Evolutionary conservation across 2,113 vertebrate species (phyloP).

Genomic region (Tamias sibiricus): DNA sequence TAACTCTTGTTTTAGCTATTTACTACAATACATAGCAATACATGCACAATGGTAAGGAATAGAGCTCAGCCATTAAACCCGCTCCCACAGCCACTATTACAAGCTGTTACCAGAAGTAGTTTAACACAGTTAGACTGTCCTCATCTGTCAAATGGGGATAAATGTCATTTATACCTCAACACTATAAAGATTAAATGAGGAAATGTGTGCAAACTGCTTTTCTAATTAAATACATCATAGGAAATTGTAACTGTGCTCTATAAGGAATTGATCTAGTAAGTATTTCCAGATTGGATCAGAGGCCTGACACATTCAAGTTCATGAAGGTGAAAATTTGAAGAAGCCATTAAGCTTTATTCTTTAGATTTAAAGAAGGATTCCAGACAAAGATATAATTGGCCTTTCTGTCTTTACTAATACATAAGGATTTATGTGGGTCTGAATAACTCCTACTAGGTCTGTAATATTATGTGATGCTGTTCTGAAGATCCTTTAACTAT

Average conservation of each 20-base stretch:
- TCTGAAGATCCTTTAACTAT: neutral
- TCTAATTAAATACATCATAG: neutral
- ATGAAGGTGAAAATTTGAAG: constrained; percentile 47
- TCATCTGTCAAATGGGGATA: neutral
- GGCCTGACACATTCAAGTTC: constrained; percentile 16
- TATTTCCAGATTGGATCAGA: neutral
- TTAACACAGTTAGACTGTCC: neutral
- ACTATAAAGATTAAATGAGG: neutral
- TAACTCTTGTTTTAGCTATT: neutral
- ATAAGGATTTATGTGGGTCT: neutral
- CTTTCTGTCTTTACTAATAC: neutral
- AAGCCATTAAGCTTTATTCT: neutral
- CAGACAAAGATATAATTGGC: neutral
- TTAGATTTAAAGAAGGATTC: constrained; percentile 10
- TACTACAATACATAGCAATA: neutral
- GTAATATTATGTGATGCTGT: neutral
- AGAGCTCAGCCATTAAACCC: neutral
- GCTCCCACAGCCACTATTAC: neutral
- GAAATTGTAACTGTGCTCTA: neutral
- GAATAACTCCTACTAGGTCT: neutral
- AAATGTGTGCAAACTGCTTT: neutral
- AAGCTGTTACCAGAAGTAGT: neutral
- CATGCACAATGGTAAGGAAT: neutral
- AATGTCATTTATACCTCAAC: neutral
- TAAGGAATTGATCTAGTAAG: neutral